Base-by-base conservation (phyloP, 2,797 vertebrate genomes). In the Cichlasoma orientale region DNA sequence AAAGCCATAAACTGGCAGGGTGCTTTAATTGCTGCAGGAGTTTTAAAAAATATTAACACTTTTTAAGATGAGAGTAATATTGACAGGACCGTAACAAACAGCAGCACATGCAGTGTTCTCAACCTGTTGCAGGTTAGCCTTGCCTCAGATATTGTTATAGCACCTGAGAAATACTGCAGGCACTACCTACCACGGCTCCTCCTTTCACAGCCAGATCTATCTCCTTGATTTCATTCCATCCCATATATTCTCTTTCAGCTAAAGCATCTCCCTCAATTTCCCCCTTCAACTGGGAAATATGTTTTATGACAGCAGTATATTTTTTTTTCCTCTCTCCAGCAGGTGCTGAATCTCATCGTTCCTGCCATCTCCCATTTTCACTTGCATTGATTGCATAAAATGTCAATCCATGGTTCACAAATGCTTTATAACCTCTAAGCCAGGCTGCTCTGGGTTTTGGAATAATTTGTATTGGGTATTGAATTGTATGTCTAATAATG, bases 101-200 rank as follows among this genome's bases (percentile, higher is more conserved):
- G 77, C 38, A 25, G 7, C 50, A 50, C 55, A 18, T 47, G 12
- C n/a, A 38, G 18, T 50, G 56, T 55, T 33, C 55, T 56, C 29
- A 33, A 56, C 52, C 27, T 23, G 52, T 72, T 74, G 75, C 44
- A 74, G 76, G 77, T 75, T 82, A 75, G 52, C 63, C 29, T n/a
- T 52, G 12, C 69, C 31, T 41, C 41, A 57, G 44, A 61, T n/a
- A 7, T 56, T 75, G 74, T 56, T 47, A 41, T 74, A 86, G 36
- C 41, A 55, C 27, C 77, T 82, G 75, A 77, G 83, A 90, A 87
- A 88, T 88, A 77, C 86, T 71, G 69, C 76, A 76, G 78, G 8
- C 66, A 19, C 18, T 68, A 33, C 68, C 69, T 82, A 68, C 23
- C 57, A 9, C 36, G 11, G 29, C 27, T 41, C 74, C 70, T 82